These are phyloP conservation scores for Tenthredo mesomela DNA, from an alignment of 2,888 invertebrate species.

Conservation along the genomic window DNA sequence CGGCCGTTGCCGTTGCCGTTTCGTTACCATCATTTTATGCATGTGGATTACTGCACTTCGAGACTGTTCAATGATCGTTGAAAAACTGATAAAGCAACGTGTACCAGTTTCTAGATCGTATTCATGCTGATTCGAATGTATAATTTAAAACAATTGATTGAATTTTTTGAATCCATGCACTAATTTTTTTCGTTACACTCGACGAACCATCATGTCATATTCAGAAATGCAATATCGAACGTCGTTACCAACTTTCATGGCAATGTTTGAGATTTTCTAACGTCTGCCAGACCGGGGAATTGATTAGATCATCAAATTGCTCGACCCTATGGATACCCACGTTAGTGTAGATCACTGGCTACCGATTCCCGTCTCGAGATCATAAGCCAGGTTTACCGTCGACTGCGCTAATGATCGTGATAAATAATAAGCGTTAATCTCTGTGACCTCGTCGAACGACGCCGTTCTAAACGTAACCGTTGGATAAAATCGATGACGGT, in stretches of 20 bases:
- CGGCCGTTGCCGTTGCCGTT: slow-evolving; percentile 41
- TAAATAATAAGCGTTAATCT: slow-evolving; percentile 70
- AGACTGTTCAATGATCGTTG: background rate
- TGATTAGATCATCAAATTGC: slow-evolving; percentile 3
- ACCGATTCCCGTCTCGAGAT: slow-evolving; percentile 36
- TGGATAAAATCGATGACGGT: slow-evolving; percentile 57
- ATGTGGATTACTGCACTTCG: background rate
- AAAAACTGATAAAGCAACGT: background rate
- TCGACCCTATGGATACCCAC: background rate
- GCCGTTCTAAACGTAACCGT: slow-evolving; percentile 50
- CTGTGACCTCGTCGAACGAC: slow-evolving; percentile 59
- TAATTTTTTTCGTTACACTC: background rate
- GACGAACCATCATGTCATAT: background rate
- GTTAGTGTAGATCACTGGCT: background rate
- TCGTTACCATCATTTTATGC: background rate
- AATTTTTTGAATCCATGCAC: background rate
- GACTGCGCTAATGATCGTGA: slow-evolving; percentile 68
- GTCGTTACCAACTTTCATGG: background rate
- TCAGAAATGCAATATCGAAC: background rate
- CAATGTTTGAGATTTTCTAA: background rate
- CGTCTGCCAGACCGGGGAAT: background rate
- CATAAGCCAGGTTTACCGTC: slow-evolving; percentile 45
- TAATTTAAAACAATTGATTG: background rate
- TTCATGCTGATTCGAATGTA: background rate
- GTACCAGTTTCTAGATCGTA: background rate